Conservation (phyloP, 1,140 invertebrate genomes). For the Drosophila elegans region DNA sequence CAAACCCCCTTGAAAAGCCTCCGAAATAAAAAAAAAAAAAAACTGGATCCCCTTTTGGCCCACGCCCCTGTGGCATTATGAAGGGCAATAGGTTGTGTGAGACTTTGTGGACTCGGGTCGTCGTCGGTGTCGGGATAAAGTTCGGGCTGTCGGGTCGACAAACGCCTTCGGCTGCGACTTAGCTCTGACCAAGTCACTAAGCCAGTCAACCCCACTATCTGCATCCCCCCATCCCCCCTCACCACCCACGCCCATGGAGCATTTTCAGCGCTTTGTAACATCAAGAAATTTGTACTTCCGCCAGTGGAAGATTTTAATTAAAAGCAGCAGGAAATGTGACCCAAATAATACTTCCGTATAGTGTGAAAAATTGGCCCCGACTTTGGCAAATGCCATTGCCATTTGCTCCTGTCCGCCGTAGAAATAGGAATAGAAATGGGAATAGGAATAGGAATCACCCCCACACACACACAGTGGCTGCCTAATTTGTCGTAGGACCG, state of each 20-base stretch:
- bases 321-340: constrained; percentile 83
- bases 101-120: constrained; percentile 40
- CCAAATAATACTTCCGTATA: constrained; percentile 82
- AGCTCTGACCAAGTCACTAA: constrained; percentile 62
- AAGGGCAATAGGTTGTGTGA: constrained; percentile 76
- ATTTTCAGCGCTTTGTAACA: constrained; percentile 63
- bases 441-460: background rate
- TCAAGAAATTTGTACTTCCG: constrained; percentile 78
- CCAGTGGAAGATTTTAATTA: constrained; percentile 79
- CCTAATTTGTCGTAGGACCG: constrained; percentile 60
- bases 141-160: constrained; percentile 48
- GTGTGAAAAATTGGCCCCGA: constrained; percentile 72
- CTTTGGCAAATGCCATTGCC: constrained; percentile 21
- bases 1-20: background rate
- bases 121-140: constrained; percentile 46
- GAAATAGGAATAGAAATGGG: no score
- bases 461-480: constrained; percentile 40
- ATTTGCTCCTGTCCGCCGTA: constrained; percentile 5
- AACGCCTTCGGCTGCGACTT: constrained; percentile 56
- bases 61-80: constrained; percentile 42
- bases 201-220: constrained; percentile 41
- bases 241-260: constrained; percentile 21
- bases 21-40: background rate
- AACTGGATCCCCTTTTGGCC: background rate
- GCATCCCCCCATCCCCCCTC: background rate